These are phyloP conservation scores for Hyperoplus immaculatus DNA, from an alignment of 2,797 vertebrate species.

Conservation along the genomic window DNA sequence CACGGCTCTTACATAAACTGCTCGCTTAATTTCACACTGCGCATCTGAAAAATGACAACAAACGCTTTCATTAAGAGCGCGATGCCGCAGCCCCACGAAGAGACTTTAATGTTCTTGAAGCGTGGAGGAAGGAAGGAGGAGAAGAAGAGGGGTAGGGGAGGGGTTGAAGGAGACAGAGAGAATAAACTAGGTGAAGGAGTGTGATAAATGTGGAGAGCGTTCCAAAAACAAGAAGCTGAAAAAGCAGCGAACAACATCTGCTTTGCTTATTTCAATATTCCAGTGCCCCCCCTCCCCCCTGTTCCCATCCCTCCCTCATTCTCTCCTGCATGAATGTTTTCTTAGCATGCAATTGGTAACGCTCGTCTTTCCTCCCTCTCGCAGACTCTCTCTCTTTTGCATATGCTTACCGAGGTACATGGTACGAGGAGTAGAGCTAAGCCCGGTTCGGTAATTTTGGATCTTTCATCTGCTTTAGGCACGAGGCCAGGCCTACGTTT, in stretches of 20 bases:
- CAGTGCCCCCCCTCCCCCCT: conserved; percentile 44
- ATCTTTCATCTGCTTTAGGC: conserved; percentile 70
- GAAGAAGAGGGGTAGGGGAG: conserved; percentile 14
- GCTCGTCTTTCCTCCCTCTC: conserved; percentile 63
- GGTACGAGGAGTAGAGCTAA: conserved; percentile 55
- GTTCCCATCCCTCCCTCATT: conserved; percentile 58
- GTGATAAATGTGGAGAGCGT: conserved; percentile 81
- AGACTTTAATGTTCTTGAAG: conserved; percentile 86
- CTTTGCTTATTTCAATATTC: conserved; percentile 83
- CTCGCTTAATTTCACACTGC: conserved; percentile 92
- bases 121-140: conserved; percentile 70
- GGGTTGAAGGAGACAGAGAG: conserved; percentile 54
- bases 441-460: conserved; percentile 71
- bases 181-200: conserved; percentile 84
- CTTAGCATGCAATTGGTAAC: conserved; percentile 76
- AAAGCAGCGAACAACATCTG: conserved; percentile 69
- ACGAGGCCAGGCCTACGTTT: conserved; percentile 46
- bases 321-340: conserved; percentile 72
- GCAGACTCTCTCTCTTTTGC: conserved; percentile 64
- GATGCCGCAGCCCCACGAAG: conserved; percentile 79
- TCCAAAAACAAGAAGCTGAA: conserved; percentile 78
- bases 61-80: conserved; percentile 91
- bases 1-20: conserved; percentile 90
- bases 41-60: conserved; percentile 89
- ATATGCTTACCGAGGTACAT: conserved; percentile 64